These are phyloP conservation scores for Malurus leucopterus DNA, from an alignment of 2,797 vertebrate species.

Conservation along the genomic window DNA sequence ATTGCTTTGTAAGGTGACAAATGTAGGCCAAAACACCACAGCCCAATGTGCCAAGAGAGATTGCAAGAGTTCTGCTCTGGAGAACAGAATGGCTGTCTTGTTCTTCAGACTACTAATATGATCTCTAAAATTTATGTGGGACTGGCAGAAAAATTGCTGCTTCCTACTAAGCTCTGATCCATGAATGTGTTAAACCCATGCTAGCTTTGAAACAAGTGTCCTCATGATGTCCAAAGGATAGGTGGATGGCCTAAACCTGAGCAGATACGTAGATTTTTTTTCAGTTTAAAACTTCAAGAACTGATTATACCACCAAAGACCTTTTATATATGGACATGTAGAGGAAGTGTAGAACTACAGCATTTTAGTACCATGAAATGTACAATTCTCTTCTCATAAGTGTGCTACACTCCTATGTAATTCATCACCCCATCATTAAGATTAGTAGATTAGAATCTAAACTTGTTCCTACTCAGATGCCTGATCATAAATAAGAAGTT, in stretches of 20 bases:
- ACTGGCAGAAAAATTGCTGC: background rate
- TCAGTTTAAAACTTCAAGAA: background rate
- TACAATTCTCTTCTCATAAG: background rate
- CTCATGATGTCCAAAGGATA: background rate
- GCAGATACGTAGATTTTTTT: background rate
- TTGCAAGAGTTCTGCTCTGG: background rate
- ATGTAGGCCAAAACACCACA: background rate
- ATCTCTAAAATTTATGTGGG: background rate
- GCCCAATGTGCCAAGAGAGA: background rate
- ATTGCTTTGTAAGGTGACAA: background rate
- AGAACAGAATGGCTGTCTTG: background rate
- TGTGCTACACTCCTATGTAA: background rate
- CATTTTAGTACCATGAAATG: background rate
- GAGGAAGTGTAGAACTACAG: background rate
- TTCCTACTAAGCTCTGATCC: background rate
- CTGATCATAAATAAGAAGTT: background rate
- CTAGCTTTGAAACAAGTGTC: background rate
- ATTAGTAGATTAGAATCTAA: background rate
- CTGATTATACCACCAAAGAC: accelerated
- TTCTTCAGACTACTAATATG: background rate
- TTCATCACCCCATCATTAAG: background rate
- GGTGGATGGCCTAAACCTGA: background rate
- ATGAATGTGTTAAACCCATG: background rate
- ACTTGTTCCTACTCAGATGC: background rate
- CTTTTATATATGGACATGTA: background rate